Base-by-base conservation (phyloP, 2,113 vertebrate genomes). In the Noctilio leporinus region DNA sequence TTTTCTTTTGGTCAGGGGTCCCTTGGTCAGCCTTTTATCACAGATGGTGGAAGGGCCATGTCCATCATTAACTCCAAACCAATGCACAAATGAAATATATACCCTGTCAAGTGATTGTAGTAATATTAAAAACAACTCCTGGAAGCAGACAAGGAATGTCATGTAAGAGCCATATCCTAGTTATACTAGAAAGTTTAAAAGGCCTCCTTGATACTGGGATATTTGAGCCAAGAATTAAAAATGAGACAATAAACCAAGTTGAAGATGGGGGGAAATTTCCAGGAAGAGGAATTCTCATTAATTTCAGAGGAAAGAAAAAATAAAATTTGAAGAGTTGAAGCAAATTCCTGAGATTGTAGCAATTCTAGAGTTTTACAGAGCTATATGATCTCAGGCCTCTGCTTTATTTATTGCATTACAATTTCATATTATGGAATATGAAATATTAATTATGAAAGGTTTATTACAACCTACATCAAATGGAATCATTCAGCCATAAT, bases 321-420 rank as follows among this genome's bases (percentile, higher is more conserved):
- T 57, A 49, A 40, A 83, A 9, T 64, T 80, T 5, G 59, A 43
- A 67, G 8, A 76, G 0, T 7, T n/a, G 12, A 92, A n/a, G 0
- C 20, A 40, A 53, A 6, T 73, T 83, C 8, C 26, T 55, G 28
- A 78, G 62, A 24, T 49, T 3, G 7, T 28, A 53, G 16, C 8
- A 2, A 40, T 17, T 33, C 40, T 28, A 22, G 6, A 30, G 76
- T 80, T 81, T 3, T 47, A 35, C 4, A 49, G 28, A 5, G 5
- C 14, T 1, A 0, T n/a, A 3, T 15, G 35, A 67, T 3, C 7
- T 10, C 24, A 75, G 14, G 4, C 15, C 2, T 53, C 5, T 49
- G 33, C 15, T 82, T 3, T 59, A 15, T 35, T 55, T 16, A n/a
- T 4, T 15, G 1, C 2, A 24, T 64, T 64, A 40, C 7, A 19